Evolutionary conservation across 1,140 invertebrate species (phyloP).

Genomic region (Bilobella aurantiaca): DNA sequence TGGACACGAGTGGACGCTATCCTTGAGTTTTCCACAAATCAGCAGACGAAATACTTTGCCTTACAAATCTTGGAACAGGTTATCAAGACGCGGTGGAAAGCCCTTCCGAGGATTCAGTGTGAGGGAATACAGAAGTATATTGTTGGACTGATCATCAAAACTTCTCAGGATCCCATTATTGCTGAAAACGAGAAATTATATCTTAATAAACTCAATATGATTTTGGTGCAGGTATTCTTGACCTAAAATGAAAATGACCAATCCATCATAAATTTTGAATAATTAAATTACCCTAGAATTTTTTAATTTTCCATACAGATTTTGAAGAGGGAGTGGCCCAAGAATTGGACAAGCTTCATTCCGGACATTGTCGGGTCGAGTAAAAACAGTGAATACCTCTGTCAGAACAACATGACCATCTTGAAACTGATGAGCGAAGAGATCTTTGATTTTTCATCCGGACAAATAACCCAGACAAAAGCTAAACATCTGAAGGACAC

Average conservation of each 20-base stretch:
- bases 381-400: slow-evolving; percentile 96
- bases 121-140: slow-evolving; percentile 99
- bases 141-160: slow-evolving; percentile 96
- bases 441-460: slow-evolving; percentile 96
- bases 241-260: background rate
- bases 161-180: slow-evolving; percentile 78
- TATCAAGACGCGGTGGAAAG: slow-evolving; percentile 99
- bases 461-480: slow-evolving; percentile 97
- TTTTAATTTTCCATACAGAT: slow-evolving; percentile 55
- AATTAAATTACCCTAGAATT: background rate
- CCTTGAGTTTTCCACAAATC: slow-evolving; percentile 83
- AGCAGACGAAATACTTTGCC: slow-evolving; percentile 99
- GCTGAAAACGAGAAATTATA: slow-evolving; percentile 93
- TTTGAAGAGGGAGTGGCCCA: slow-evolving; percentile 98
- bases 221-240: slow-evolving; percentile 87
- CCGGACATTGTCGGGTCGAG: slow-evolving; percentile 97
- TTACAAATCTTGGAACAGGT: slow-evolving; percentile 98
- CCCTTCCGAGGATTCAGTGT: slow-evolving; percentile 92
- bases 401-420: slow-evolving; percentile 99
- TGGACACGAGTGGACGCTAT: slow-evolving; percentile 99
- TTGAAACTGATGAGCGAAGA: slow-evolving; percentile 95
- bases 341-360: slow-evolving; percentile 99
- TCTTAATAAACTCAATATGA: slow-evolving; percentile 97
- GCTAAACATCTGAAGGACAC: slow-evolving; percentile 98
- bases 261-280: slow-evolving; percentile 8